Base-by-base conservation (phyloP, 1,140 invertebrate genomes). In the Drosophila neocordata region DNA sequence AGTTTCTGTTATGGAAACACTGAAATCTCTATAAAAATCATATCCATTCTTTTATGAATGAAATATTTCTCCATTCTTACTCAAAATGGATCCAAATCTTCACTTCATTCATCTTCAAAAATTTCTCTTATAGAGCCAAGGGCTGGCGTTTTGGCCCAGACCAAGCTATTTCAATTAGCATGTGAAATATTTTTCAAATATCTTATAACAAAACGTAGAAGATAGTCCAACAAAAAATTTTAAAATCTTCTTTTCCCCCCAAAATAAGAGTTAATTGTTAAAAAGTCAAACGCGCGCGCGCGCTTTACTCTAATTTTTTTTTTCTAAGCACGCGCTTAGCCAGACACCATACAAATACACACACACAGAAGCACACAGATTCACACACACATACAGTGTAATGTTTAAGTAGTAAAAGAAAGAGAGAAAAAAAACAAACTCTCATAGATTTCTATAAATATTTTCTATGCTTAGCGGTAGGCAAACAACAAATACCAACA, bases 361-460 rank as follows among this genome's bases (percentile, higher is more conserved):
- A 41, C 64, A 52, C 65, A 76, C 65, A 65, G 22, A 2, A 24
- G 22, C 72, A 59, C 59, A 74, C 20, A 18, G 4, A 11, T n/a
- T n/a, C 27, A 18, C 65, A 58, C 22, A 55, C 15, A 65, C 65
- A 56, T 31, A 65, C 52, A 53, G 53, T 76, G 73, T 81, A 81
- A 81, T 73, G 48, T 48, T 9, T 52, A 59, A 44, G 62, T 60
- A 51, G 74, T 59, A 37, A 67, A 52, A 37, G 55, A 24, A 70
- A 68, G 52, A 67, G 27, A 31, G 4, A 7, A 31, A 6, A 31
- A 31, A 31, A 31, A 31, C 6, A 48, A 48, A 48, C 5, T 68
- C 64, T 55, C 66, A 65, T 73, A 58, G 68, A 73, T 85, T 87
- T 85, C 78, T 85, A 85, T 88, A 87, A 85, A 85, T 78, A 85